Evolutionary conservation across 53 echinoderm and acorn worm genomes (phyloP).

Genomic region (Apostichopus leukothele): DNA sequence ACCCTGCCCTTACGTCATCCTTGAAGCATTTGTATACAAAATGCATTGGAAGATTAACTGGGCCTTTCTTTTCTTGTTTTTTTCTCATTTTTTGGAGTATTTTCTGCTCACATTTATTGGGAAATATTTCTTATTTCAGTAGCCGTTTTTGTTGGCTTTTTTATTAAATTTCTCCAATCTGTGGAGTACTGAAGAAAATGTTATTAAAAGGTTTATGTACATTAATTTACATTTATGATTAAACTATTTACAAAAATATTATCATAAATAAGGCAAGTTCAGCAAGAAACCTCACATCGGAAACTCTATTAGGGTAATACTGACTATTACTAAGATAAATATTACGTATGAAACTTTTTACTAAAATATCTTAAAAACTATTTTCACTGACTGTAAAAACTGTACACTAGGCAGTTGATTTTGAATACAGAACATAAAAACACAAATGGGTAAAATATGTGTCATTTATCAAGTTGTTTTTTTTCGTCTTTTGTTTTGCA

Average conservation of each 20-base stretch:
- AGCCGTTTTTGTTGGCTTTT: not conserved
- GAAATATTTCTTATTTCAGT: not conserved
- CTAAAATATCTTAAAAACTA: not conserved
- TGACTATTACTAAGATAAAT: slow-evolving; percentile 25
- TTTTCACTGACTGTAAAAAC: not conserved
- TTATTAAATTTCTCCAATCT: not conserved
- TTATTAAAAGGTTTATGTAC: not conserved
- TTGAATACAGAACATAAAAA: slow-evolving; percentile 28
- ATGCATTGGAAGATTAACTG: not conserved
- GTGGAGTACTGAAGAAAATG: slow-evolving; percentile 24
- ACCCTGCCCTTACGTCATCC: too few relatives aligned
- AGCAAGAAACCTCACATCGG: slow-evolving; percentile 14
- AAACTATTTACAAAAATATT: slow-evolving; percentile 1
- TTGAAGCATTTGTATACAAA: not conserved
- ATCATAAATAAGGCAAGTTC: slow-evolving; percentile 26
- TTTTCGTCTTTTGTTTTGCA: not conserved
- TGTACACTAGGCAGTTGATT: not conserved
- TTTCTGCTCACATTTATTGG: not conserved
- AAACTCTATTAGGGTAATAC: not conserved
- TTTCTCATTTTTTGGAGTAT: not conserved
- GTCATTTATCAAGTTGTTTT: not conserved
- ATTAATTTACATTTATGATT: not conserved
- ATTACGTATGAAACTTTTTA: slow-evolving; percentile 1
- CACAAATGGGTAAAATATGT: too few relatives aligned
- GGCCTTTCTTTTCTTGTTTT: too few relatives aligned